Percentiles rank a stretch among this genome's conserved stretches.
Conservation (phyloP, 2,113 vertebrate genomes). For the Hyperopisus bebe region DNA sequence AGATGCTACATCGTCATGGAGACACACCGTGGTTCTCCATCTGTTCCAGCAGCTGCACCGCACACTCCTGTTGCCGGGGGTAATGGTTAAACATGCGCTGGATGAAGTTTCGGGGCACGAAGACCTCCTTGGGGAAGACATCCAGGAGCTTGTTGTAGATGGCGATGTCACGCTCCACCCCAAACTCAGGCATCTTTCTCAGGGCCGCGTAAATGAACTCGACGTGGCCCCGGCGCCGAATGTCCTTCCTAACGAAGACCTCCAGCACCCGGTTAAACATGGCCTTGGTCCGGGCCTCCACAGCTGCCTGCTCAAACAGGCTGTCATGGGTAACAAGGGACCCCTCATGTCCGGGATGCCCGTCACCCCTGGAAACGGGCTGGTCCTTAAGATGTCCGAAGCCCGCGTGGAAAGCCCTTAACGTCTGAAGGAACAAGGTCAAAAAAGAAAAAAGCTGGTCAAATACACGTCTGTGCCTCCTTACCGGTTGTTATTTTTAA, state of each 20-base stretch:
- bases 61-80: constrained; percentile 82
- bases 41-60: constrained; percentile 71
- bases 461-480: background rate
- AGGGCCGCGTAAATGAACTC: constrained; percentile 84
- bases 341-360: background rate
- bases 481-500: background rate
- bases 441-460: background rate
- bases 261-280: constrained; percentile 62
- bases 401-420: constrained; percentile 44
- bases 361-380: background rate
- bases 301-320: constrained; percentile 53
- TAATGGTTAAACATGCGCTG: constrained; percentile 81
- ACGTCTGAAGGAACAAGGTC: background rate
- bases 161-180: constrained; percentile 67
- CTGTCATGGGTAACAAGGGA: constrained; percentile 47
- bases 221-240: constrained; percentile 71
- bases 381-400: constrained; percentile 20
- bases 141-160: constrained; percentile 80
- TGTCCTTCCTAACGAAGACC: constrained; percentile 54
- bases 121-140: constrained; percentile 82
- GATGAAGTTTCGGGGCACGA: constrained; percentile 67
- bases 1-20: background rate
- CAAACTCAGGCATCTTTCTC: constrained; percentile 73
- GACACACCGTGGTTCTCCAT: constrained; percentile 76
- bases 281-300: constrained; percentile 53